Evolutionary conservation across 2,888 invertebrate species (phyloP), one percentile per base, ranked within the genome.

Genomic region (Dasysyrphus albostriatus): DNA sequence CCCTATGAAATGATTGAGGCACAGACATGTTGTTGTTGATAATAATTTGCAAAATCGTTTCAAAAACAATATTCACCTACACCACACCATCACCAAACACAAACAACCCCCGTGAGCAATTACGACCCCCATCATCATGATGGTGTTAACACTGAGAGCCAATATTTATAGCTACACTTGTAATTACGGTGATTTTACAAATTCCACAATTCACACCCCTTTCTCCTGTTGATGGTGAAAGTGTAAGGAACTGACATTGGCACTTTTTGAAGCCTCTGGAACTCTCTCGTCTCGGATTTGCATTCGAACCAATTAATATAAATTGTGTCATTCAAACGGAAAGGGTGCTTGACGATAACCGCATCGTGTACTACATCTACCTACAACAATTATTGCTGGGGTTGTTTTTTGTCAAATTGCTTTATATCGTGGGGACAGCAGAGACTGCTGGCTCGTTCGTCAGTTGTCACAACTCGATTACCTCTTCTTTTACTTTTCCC

Each of bases 231-330:
- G 44, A 24, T 24, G 24, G 7, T 49, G 16, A 49, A 37, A 67
- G 47, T 47, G 29, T 14, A 54, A 32, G 49, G 47, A 54, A 54
- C 14, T 54, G 49, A 2, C 2, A 51, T 16, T 9, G 16, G 58
- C 58, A 42, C 42, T 42, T 42, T 39, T 56, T 34, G 10, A 19
- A 58, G 37, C 34, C 34, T 8, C 32, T 14, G 49, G 19, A 34
- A 32, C 49, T 19, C 39, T 42, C 54, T 24, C 24, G 24, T 24
- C 24, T 24, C 24, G 73, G 44, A 75, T 87, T 87, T 83, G 87
- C 87, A 87, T 87, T 87, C 83, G 78, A 87, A 83, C 83, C 87
- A 87, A 87, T 87, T 87, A 83, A 83, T 83, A 83, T 87, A 83
- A 87, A 87, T 87, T 87, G 78, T 83, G 83, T 75, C 87, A 83